Evolutionary conservation across 2,888 invertebrate species (phyloP), one percentile per base, ranked within the genome.

Genomic region (Onchidella celtica): DNA sequence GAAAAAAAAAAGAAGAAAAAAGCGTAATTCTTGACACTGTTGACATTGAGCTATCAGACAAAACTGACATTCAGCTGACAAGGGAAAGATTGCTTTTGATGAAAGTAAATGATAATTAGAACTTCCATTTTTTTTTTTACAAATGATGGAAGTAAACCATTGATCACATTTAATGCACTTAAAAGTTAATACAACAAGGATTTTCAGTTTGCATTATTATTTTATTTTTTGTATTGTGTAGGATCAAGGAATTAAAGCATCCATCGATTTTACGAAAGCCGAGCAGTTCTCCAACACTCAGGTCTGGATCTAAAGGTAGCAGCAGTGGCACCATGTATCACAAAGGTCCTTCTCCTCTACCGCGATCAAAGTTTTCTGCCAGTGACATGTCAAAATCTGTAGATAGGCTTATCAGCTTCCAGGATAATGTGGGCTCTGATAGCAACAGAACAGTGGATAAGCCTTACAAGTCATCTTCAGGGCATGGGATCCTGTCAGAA

Each of bases 281-380:
- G 38, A 61, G 14, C 59, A 59, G 6, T 38, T n/a, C 14, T 6
- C 24, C 17, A 34, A 21, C 21, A n/a, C n/a, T n/a, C n/a, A n/a
- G n/a, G n/a, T n/a, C n/a, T n/a, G n/a, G n/a, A n/a, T n/a, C n/a
- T n/a, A n/a, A n/a, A n/a, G n/a, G n/a, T n/a, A n/a, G n/a, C n/a
- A n/a, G n/a, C n/a, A n/a, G n/a, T n/a, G n/a, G n/a, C n/a, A n/a
- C n/a, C n/a, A n/a, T n/a, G n/a, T n/a, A n/a, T n/a, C n/a, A n/a
- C n/a, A n/a, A n/a, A n/a, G n/a, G n/a, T n/a, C n/a, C 73, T 38
- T 61, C 36, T 4, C 36, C 36, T 14, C 38, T n/a, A 34, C 61
- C 65, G 55, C 11, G 32, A 29, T 65, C 75, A 9, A 75, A 75
- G 40, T 47, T 75, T n/a, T 75, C 75, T 24, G n/a, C 63, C 24